phyloP scores from a whole-genome alignment of 2,797 vertebrate species.

The Enteromius paludinosus region DNA sequence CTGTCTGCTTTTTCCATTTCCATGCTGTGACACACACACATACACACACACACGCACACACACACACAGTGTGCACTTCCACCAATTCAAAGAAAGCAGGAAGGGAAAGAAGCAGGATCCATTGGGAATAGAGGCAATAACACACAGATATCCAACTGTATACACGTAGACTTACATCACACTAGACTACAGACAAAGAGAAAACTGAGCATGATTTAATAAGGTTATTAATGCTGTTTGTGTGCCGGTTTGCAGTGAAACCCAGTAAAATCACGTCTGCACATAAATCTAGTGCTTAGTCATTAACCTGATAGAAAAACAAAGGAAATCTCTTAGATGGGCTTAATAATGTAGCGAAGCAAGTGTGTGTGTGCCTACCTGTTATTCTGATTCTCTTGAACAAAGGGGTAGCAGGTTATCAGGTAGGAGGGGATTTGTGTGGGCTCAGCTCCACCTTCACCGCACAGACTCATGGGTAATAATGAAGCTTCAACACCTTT shows the following conservation, averaged over 20 bases:
- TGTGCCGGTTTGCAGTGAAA: neutral
- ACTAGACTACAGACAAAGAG: neutral
- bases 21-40: neutral
- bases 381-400: conserved; percentile 97
- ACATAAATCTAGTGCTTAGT: too few species aligned
- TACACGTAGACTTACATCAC: neutral
- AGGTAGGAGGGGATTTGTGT: conserved; percentile 96
- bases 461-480: conserved; percentile 90
- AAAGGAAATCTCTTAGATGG: too few species aligned
- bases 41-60: conserved; percentile 58
- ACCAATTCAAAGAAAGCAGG: conserved; percentile 77
- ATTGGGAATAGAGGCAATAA: conserved; percentile 69
- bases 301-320: neutral
- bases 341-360: too few species aligned
- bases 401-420: conserved; percentile 98
- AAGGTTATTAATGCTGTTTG: neutral
- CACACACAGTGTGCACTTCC: conserved; percentile 74
- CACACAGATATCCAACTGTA: neutral
- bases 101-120: conserved; percentile 73
- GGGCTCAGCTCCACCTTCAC: conserved; percentile 86
- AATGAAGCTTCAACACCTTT: conserved; percentile 89
- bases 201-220: neutral
- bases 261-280: too few species aligned
- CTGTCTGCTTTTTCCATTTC: neutral
- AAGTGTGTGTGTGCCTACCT: conserved; percentile 76